phyloP scores from a whole-genome alignment of 2,888 invertebrate genomes.

The Phragmatobia fuliginosa region DNA sequence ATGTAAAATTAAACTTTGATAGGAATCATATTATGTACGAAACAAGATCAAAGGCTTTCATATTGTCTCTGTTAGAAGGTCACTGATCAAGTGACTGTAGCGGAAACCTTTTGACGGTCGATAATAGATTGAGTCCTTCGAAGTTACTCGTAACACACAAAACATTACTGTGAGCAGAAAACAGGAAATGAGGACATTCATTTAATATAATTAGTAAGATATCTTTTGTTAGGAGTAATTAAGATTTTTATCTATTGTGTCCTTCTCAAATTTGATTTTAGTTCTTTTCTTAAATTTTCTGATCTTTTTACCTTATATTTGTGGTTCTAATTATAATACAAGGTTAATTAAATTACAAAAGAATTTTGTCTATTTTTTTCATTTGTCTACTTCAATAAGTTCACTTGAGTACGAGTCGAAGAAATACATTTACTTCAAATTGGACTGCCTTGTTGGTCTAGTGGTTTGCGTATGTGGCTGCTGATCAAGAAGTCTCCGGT shows the following conservation, averaged over 20 bases:
- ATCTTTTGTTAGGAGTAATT: no score
- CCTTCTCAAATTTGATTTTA: background rate
- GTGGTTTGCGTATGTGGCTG: no score
- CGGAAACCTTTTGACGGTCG: background rate
- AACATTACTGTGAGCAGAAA: background rate
- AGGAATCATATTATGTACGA: background rate
- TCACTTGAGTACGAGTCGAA: background rate
- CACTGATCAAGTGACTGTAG: conserved; percentile 2
- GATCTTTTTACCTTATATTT: background rate
- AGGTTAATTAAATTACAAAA: no score
- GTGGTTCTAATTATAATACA: background rate
- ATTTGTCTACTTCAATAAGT: background rate
- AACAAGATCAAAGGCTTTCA: background rate
- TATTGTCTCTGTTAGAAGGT: background rate
- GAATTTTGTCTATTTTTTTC: background rate
- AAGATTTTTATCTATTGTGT: no score
- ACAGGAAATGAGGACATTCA: background rate
- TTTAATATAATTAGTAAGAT: background rate
- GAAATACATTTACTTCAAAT: background rate
- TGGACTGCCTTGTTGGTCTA: no score
- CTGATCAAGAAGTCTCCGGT: no score
- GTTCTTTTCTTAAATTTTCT: background rate
- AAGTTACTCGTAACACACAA: background rate
- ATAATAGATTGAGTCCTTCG: background rate
- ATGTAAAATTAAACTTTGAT: background rate